A percentile compares a stretch with the other conserved stretches of the same genome.
Conservation (phyloP, 2,113 vertebrate species). For the Haliaeetus leucogaster region DNA sequence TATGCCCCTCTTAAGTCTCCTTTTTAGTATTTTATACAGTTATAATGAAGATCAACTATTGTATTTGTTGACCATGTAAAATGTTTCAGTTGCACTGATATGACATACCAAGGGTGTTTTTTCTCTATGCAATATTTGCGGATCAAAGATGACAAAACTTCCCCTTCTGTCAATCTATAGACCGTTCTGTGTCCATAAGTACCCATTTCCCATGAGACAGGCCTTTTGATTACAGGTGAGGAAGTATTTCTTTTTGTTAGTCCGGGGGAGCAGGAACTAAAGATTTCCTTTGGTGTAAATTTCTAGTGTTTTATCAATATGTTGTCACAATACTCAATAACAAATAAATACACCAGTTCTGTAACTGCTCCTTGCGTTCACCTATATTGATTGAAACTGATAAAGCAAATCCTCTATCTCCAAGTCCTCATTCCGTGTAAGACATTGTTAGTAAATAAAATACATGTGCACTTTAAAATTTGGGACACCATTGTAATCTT, state of each 20-base stretch:
- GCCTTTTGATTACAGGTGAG: background rate
- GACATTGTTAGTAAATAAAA: constrained; percentile 9
- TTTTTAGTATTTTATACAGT: constrained; percentile 39
- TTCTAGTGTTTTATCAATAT: background rate
- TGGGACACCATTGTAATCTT: background rate
- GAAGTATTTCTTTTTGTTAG: background rate
- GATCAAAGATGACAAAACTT: constrained; percentile 1
- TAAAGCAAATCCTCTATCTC: background rate
- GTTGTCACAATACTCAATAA: constrained; percentile 4
- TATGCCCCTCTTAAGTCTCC: background rate
- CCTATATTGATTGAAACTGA: background rate
- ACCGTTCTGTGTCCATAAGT: background rate
- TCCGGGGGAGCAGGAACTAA: constrained; percentile 18
- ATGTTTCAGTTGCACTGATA: constrained; percentile 12
- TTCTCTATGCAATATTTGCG: constrained; percentile 28
- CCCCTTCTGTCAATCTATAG: background rate
- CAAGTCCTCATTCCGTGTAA: background rate
- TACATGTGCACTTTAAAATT: background rate
- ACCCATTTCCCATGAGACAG: background rate
- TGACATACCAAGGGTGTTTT: background rate
- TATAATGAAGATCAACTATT: background rate
- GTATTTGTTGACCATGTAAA: background rate
- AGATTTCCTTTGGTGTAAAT: background rate
- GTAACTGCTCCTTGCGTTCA: background rate
- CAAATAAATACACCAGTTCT: constrained; percentile 46